These are phyloP conservation scores for Micrastur ruficollis DNA, from an alignment of 2,797 vertebrate genomes.

Conservation along the genomic window DNA sequence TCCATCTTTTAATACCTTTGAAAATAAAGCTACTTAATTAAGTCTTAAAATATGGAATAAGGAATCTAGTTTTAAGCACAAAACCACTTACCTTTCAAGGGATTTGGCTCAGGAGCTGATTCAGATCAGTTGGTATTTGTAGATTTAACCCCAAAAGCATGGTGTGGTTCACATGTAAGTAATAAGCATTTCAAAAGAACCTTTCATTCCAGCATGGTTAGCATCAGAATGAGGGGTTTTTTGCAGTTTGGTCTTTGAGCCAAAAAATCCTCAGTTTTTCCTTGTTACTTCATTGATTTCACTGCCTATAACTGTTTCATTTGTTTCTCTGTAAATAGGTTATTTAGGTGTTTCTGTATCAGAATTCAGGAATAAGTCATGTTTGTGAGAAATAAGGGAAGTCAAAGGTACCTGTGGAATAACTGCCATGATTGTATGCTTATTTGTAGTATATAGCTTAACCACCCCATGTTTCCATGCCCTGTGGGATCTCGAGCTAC, in stretches of 20 bases:
- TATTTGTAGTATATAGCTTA: background rate
- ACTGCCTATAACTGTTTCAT: background rate
- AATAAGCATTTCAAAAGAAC: background rate
- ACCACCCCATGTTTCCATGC: background rate
- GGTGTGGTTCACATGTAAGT: background rate
- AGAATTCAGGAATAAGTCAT: background rate
- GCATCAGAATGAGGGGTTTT: background rate
- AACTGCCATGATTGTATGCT: background rate
- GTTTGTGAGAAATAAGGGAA: background rate
- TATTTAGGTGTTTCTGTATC: background rate
- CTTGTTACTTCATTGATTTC: background rate
- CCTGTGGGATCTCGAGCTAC: background rate
- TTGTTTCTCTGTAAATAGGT: background rate
- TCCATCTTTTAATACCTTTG: background rate
- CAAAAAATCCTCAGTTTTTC: background rate
- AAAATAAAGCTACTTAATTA: background rate
- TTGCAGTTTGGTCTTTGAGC: background rate
- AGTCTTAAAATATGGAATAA: background rate
- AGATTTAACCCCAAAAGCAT: background rate
- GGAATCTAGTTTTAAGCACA: background rate
- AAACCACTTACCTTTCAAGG: background rate
- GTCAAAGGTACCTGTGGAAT: background rate
- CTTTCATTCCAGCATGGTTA: background rate
- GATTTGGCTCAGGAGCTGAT: background rate
- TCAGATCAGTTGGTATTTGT: background rate